Base-by-base conservation (phyloP, 2,113 vertebrate genomes). In the Mystacornis crossleyi region DNA sequence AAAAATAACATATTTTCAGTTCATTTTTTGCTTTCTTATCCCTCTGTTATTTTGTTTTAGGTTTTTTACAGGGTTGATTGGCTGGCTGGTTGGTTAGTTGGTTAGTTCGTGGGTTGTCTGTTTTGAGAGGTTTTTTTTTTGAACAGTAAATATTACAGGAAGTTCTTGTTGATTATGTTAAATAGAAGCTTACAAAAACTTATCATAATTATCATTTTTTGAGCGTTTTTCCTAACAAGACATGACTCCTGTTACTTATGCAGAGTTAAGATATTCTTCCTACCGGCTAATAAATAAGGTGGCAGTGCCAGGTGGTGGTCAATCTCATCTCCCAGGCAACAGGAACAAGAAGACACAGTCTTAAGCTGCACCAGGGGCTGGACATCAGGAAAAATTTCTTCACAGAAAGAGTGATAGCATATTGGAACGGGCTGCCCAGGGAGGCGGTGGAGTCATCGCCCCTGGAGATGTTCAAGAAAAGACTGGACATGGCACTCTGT, bases 371-470 rank as follows among this genome's bases (percentile, higher is more conserved):
- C 23, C 14, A 55, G 19, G 16, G 5, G 12, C 29, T 65, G 19
- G 24, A 40, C 12, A 34, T 16, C 3, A 40, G 19, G 15, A 48
- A 57, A 3, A 28, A 38, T 2, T 47, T 40, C n/a, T 65, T 55
- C 24, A 24, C 15, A 74, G 19, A n/a, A 62, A 2, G 70, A 29
- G 18, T 48, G 42, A 18, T 40, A 23, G 18, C 18, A 2, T 4
- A 16, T 9, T 65, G 60, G 18, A 38, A 24, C 4, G 10, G 24
- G 12, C 34, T 65, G 42, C 15, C 28, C 19, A 24, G 42, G 12
- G 15, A 40, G 10, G 19, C 24, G 42, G 23, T 55, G 6, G 29
- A 40, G 29, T 15, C 29, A 48, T 28, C 0, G 0, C 5, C 34
- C 12, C 34, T 40, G 34, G 15, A 48, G 7, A 2, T 47, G 24